These are phyloP conservation scores for Pocillopora damicornis DNA, from an alignment of 64 coral and sea anemone genomes.

Conservation along the genomic window DNA sequence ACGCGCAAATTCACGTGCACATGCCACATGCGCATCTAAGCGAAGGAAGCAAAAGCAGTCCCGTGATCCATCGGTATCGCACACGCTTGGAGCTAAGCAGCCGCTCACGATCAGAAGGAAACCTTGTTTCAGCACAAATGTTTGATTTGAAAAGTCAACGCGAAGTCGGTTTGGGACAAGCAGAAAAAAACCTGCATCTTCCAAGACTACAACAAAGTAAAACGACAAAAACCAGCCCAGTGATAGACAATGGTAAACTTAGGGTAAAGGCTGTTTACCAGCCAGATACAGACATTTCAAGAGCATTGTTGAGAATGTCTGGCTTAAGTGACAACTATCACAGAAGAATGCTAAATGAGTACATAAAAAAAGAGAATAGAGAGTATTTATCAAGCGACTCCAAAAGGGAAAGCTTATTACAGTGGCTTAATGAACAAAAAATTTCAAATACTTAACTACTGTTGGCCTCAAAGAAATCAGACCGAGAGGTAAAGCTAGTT, in stretches of 20 bases:
- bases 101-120: conserved; percentile 6
- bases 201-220: background rate
- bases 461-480: too few species aligned
- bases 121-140: background rate
- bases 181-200: background rate
- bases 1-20: background rate
- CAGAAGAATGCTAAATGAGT: background rate
- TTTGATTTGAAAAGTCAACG: conserved; percentile 2
- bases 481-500: too few species aligned
- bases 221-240: background rate
- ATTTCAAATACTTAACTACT: background rate
- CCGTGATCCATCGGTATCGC: background rate
- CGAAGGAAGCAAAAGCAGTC: background rate
- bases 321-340: background rate
- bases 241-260: background rate
- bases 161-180: background rate
- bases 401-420: conserved; percentile 1
- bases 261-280: background rate
- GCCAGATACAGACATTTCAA: background rate
- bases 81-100: background rate
- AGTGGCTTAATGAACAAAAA: background rate
- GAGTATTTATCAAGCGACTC: background rate
- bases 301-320: background rate
- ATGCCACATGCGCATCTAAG: background rate
- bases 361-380: conserved; percentile 3